phyloP scores from a whole-genome alignment of 53 echinoderm and acorn worm species.

The Crossaster papposus region DNA sequence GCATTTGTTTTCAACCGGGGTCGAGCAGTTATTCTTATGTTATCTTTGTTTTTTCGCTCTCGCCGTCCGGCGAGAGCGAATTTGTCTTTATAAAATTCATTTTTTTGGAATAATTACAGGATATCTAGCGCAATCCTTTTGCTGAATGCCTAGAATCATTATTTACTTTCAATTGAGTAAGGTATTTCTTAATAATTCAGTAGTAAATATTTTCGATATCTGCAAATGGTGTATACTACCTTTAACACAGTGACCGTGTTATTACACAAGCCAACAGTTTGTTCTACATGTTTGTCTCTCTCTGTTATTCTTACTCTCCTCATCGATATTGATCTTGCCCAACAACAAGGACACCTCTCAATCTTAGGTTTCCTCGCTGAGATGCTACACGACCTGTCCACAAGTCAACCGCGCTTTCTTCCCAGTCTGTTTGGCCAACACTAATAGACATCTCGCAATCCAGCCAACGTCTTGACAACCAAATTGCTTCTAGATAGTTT shows the following conservation, averaged over 20 bases:
- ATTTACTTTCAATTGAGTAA: too few relatives aligned
- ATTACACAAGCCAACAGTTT: not conserved
- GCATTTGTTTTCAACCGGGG: too few relatives aligned
- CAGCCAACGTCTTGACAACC: slow-evolving; percentile 14
- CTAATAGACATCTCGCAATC: slow-evolving; percentile 10
- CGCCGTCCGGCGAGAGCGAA: too few relatives aligned
- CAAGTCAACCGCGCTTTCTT: slow-evolving; percentile 24
- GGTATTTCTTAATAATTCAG: too few relatives aligned
- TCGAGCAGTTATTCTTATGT: too few relatives aligned
- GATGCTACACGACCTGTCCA: slow-evolving; percentile 38
- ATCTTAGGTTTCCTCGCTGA: slow-evolving; percentile 32
- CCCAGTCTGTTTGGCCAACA: slow-evolving; percentile 14
- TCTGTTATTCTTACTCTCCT: slow-evolving; percentile 49
- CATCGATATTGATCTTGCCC: slow-evolving; percentile 38
- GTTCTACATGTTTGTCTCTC: not conserved
- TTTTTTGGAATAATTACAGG: too few relatives aligned
- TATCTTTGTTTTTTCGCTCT: too few relatives aligned
- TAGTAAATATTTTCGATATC: too few relatives aligned
- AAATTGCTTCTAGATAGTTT: not conserved
- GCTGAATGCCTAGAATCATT: too few relatives aligned
- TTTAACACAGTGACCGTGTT: not conserved
- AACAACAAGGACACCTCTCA: slow-evolving; percentile 3
- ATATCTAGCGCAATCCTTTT: too few relatives aligned
- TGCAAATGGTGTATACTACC: too few relatives aligned
- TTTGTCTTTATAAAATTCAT: too few relatives aligned